phyloP scores from a whole-genome alignment of 2,888 invertebrate species.

The Drosophila paracracens region DNA sequence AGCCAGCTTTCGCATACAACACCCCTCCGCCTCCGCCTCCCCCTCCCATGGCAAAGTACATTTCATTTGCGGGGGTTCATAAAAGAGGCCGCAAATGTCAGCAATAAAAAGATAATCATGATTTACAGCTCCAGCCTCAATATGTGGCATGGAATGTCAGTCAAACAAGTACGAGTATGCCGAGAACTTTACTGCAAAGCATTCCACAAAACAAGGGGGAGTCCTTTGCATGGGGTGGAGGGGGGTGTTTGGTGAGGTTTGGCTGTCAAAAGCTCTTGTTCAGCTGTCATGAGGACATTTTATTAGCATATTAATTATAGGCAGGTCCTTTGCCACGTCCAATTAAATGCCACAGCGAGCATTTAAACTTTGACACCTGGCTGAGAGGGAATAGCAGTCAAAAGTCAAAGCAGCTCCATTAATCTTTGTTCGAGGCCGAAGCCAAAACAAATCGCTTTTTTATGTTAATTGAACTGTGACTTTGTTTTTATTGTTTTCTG shows the following conservation, averaged over 20 bases:
- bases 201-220: slow-evolving; percentile 29
- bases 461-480: slow-evolving; percentile 81
- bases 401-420: slow-evolving; percentile 42
- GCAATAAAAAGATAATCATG: slow-evolving; percentile 67
- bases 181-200: slow-evolving; percentile 56
- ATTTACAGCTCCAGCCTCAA: slow-evolving; percentile 66
- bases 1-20: slow-evolving; percentile 34
- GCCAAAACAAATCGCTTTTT: slow-evolving; percentile 80
- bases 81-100: slow-evolving; percentile 63
- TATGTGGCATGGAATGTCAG: slow-evolving; percentile 61
- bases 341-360: slow-evolving; percentile 42
- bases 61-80: slow-evolving; percentile 37
- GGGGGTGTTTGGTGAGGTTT: background rate
- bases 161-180: slow-evolving; percentile 41
- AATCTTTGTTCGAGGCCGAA: slow-evolving; percentile 60
- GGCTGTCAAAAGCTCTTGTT: slow-evolving; percentile 60
- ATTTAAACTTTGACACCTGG: slow-evolving; percentile 60
- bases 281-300: slow-evolving; percentile 57
- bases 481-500: slow-evolving; percentile 69
- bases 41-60: background rate
- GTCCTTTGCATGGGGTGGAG: background rate
- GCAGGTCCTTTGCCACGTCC: slow-evolving; percentile 38
- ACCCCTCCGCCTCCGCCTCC: background rate
- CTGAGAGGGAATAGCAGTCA: background rate
- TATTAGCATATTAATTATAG: slow-evolving; percentile 68